Conservation (phyloP, 2,888 invertebrate species). For the Rutpela maculata region DNA sequence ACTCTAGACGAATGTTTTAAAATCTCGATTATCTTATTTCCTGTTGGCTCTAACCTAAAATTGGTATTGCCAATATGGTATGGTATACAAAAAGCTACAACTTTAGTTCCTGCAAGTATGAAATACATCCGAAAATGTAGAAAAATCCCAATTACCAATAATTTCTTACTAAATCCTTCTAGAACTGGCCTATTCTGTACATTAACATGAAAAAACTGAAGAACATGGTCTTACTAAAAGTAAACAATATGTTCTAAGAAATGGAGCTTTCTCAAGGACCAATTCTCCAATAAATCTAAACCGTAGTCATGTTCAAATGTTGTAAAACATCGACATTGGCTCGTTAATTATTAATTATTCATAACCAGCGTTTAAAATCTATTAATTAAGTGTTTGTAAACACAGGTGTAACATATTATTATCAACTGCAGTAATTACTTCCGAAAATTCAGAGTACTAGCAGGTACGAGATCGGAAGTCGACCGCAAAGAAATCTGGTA, state of each 20-base stretch:
- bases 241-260: conserved; percentile 3
- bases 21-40: no score
- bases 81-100: no score
- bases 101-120: no score
- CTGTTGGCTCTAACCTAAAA: no score
- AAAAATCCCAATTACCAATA: no score
- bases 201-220: no score
- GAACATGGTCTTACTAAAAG: conserved; percentile 28
- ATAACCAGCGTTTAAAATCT: background rate
- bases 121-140: no score
- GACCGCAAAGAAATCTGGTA: conserved; percentile 7
- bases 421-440: background rate
- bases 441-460: background rate
- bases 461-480: background rate
- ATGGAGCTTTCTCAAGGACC: background rate
- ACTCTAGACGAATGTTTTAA: no score
- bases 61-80: no score
- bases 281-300: background rate
- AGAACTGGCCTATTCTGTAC: no score
- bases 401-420: background rate
- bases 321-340: background rate
- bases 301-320: background rate
- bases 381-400: conserved; percentile 1
- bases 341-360: background rate
- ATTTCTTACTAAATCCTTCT: no score